Evolutionary conservation across 2,113 vertebrate genomes (phyloP).

Genomic region (Oreochromis aureus): DNA sequence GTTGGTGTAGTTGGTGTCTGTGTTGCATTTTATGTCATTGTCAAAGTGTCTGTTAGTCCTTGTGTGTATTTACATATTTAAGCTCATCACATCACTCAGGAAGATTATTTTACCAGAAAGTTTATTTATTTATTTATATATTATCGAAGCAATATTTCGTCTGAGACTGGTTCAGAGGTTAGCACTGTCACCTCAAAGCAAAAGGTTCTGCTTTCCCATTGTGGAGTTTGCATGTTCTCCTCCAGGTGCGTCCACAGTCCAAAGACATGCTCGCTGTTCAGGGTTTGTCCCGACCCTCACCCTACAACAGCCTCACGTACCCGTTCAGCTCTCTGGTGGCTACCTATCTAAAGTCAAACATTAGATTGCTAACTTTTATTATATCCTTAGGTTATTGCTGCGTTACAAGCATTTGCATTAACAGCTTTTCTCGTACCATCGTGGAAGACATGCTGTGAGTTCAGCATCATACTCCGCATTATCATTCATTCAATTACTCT

Average conservation of each 20-base stretch:
- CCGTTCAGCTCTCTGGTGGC: too few relatives aligned
- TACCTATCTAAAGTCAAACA: not conserved
- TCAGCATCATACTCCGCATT: not conserved
- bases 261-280: not conserved
- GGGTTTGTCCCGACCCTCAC: not conserved
- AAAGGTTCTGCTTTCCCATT: not conserved
- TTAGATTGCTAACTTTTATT: not conserved
- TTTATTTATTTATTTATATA: not conserved
- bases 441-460: not conserved
- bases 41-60: not conserved
- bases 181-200: not conserved
- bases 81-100: not conserved
- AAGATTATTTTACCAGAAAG: not conserved
- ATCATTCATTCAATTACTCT: not conserved
- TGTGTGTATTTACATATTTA: not conserved
- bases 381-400: not conserved
- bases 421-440: not conserved
- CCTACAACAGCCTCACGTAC: too few relatives aligned
- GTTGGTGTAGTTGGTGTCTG: not conserved
- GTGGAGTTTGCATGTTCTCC: not conserved
- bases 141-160: not conserved
- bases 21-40: not conserved
- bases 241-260: not conserved
- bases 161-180: not conserved
- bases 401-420: not conserved